Base-by-base conservation (phyloP, 2,888 invertebrate genomes). In the Eumacrocentrus americanus region DNA sequence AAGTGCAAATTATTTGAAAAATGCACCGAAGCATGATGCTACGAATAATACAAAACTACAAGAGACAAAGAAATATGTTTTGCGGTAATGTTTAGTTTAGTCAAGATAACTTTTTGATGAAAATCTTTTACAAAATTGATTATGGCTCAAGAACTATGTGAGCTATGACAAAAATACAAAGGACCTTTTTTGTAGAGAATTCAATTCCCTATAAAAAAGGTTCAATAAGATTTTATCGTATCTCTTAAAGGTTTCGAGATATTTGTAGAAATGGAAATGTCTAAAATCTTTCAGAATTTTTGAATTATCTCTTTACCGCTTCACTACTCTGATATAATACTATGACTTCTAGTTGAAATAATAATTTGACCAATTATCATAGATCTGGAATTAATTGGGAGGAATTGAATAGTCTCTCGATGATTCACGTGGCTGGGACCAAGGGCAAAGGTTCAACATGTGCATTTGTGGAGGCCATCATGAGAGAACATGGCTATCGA, bases 361-460 rank as follows among this genome's bases (percentile, higher is more conserved):
- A n/a, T n/a, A n/a, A n/a, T n/a, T n/a, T 2, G n/a, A 34, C 37
- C 23, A 38, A 29, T 23, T 14, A 25, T 54, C 40, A 9, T 52
- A 85, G 90, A 62, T 86, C 86, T 35, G 92, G 91, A 16, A 77
- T 92, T 2, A 80, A 83, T 1, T 63, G 88, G 16, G 82, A 88
- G 1, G 86, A 88, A 64, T 78, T 96, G 58, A 90, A 92, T 70
- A 82, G 84, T 55, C 78, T 97, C 14, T 90, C 93, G 55, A 87
- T 96, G 40, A 95, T 99, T 73, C 99, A 99, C 83, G 90, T 99
- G 4, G 89, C 95, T 61, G 99, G 99, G 7, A 98, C 98, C 1
- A 99, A 99, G 83, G 99, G 98, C 53, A 99, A 99, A 88, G 94
- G 93, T 18, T 95, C 96, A 14, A 96, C 97, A 0, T 96, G 97